Percentiles rank a stretch among this genome's conserved stretches.
phyloP scores from a whole-genome alignment of 1,140 invertebrate species.

The Parapsyche elsis region DNA sequence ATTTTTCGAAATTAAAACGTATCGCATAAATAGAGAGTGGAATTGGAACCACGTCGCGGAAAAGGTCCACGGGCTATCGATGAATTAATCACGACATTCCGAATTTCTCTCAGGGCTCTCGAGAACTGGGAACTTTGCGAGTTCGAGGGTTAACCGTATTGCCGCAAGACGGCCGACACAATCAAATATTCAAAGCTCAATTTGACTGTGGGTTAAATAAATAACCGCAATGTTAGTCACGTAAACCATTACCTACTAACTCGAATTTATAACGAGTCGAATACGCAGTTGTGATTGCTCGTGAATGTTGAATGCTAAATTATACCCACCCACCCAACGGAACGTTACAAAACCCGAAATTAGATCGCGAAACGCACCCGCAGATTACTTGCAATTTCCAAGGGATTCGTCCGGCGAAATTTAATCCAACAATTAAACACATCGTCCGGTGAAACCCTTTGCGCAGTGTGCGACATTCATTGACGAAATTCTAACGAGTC shows the following conservation, averaged over 20 bases:
- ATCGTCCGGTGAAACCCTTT: background rate
- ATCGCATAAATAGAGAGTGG: too few species aligned
- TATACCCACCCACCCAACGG: too few species aligned
- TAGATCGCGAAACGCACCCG: conserved; percentile 20
- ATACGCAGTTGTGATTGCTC: conserved; percentile 54
- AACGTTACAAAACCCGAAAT: background rate
- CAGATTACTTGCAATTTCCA: conserved; percentile 1
- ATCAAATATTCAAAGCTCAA: conserved; percentile 57
- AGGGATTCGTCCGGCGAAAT: background rate
- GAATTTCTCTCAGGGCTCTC: conserved; percentile 32
- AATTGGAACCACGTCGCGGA: too few species aligned
- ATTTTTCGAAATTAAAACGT: too few species aligned
- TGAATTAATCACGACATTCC: conserved; percentile 30
- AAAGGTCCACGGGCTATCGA: conserved; percentile 7
- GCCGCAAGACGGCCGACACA: conserved; percentile 51
- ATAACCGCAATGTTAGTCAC: conserved; percentile 44
- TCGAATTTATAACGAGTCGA: conserved; percentile 55
- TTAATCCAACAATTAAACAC: background rate
- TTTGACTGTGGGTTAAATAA: conserved; percentile 53
- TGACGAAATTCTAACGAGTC: background rate
- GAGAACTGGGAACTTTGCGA: conserved; percentile 21
- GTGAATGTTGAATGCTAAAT: conserved; percentile 41
- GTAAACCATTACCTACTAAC: conserved; percentile 38
- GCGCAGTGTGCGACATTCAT: background rate
- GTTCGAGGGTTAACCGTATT: background rate